Base-by-base conservation (phyloP, 92 coral and sea anemone genomes). In the Hydrozoanthus gracilis region DNA sequence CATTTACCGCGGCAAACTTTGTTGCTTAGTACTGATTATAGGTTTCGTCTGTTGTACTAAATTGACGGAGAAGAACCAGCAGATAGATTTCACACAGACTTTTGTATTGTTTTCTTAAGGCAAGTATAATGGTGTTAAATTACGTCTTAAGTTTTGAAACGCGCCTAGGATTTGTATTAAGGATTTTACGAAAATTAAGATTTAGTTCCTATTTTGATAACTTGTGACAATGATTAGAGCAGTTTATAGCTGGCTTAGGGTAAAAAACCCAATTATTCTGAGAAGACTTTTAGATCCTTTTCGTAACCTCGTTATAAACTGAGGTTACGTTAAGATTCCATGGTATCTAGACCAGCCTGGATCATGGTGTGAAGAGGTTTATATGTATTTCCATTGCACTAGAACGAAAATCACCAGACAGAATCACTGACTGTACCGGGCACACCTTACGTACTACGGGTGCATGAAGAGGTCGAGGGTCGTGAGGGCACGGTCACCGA, bases 401-500 rank as follows among this genome's bases (percentile, higher is more conserved):
- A 94, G 96, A 89, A 95, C 72, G 99, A 97, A 68, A 89, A 94
- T 55, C 99, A 95, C 86, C 98, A 95, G 91, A 86, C 92, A 2
- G 91, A 92, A 76, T 91, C 90, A 18, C 88, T 97, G 79, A 91
- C 83, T 0, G 95, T 97, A 0, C 95, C 97, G 8, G 92, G 90
- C 35, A 88, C 98, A 39, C 89, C 98, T 4, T 95, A 95, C 86
- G 92, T 86, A 3, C 84, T 97, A 76, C 87, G 79, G 44, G 98
- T 97, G 14, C 96, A 95, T 47, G 99, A 97, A 51, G 99, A 90
- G 91, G 92, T 95, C 79, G 98, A 93, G 17, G 98, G 98, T 13
- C 93, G 99, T 2, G 99, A 97, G 77, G 95, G 99, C 4, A 97
- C 99, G 12, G 99, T 97, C 51, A 87, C 91, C 64, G 99, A 97